Base-by-base conservation (phyloP, 2,113 vertebrate species). In the Urocitellus parryii region DNA sequence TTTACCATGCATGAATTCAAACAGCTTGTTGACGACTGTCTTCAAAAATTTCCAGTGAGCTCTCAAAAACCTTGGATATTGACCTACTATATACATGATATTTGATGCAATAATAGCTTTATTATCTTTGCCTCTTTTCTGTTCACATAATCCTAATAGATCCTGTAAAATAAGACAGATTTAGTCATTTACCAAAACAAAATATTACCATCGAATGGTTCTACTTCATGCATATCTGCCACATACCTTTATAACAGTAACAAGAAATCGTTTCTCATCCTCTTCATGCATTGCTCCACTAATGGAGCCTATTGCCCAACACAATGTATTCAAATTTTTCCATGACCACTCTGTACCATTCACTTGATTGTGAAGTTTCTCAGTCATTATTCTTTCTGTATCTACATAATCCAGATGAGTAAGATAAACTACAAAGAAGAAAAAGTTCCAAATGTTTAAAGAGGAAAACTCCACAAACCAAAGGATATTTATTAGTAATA, bases 61-160 rank as follows among this genome's bases (percentile, higher is more conserved):
- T 98, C 99, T 99, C 98, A 99, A 98, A 97, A 99, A 99, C 20
- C 99, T 99, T 90, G 99, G 99, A 98, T 99, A 99, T 98, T 99
- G 99, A 97, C 99, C 99, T 92, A 99, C 99, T 95, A 99, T 99
- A 87, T 99, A 99, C 99, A 99, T 99, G 97, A 99, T 99, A 98
- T 99, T 99, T 94, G 99, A 99, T 96, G 99, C 99, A 82, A 99
- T 99, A 98, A 99, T 99, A 97, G 99, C 99, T 99, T 99, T 99
- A 97, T 99, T 99, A 98, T 99, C 99, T 98, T 99, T 99, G 45
- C 99, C 99, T 98, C 99, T 99, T 97, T 99, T 99, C 98, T 99
- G 99, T 98, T 99, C 99, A 96, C 99, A 99, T 83, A 99, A 99
- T 97, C 99, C 99, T 98, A 99, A 98, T 67, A 99, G 98, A 98